Percentiles rank a stretch among this genome's conserved stretches.
These are phyloP conservation scores for Bombus ignitus DNA, from an alignment of 1,140 invertebrate genomes.

Conservation along the genomic window DNA sequence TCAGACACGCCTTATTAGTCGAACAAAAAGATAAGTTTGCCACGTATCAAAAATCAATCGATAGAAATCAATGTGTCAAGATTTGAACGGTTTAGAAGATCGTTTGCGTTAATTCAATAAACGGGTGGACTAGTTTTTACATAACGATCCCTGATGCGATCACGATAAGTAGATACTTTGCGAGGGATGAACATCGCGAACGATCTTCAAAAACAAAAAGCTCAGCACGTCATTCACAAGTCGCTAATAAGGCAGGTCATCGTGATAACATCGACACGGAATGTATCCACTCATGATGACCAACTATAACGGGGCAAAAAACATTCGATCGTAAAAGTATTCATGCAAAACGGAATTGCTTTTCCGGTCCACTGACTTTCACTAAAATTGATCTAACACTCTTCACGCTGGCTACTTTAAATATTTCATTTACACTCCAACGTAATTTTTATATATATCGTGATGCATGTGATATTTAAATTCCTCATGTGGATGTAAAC, in stretches of 20 bases:
- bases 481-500: background rate
- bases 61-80: background rate
- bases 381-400: background rate
- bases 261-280: constrained; percentile 11
- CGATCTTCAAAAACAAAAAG: constrained; percentile 39
- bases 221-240: background rate
- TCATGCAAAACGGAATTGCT: background rate
- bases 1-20: background rate
- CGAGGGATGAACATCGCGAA: background rate
- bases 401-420: background rate
- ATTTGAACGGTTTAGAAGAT: constrained; percentile 39
- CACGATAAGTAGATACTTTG: constrained; percentile 27
- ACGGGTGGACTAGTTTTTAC: constrained; percentile 42
- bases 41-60: constrained; percentile 13
- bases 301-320: constrained; percentile 24
- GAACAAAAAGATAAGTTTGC: background rate
- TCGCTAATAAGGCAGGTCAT: constrained; percentile 36
- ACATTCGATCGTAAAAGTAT: background rate
- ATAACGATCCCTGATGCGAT: background rate
- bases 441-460: background rate
- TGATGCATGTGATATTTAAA: background rate
- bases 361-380: background rate
- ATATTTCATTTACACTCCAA: background rate
- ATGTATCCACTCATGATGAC: background rate
- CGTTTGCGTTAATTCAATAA: constrained; percentile 45